Base-by-base conservation (phyloP, 2,113 vertebrate genomes). In the Colius striatus region DNA sequence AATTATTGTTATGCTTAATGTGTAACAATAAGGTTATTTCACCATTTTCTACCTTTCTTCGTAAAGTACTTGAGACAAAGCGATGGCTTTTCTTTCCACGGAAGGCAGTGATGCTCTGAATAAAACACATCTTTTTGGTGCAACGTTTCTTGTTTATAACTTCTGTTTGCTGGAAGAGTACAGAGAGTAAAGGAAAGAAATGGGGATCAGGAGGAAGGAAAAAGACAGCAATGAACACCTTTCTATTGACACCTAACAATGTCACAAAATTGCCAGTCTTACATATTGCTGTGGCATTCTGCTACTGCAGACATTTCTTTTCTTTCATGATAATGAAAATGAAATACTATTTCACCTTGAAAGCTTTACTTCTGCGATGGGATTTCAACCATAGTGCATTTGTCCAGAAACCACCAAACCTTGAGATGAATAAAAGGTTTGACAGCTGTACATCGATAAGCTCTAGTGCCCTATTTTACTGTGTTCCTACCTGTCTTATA, bases 281-380 rank as follows among this genome's bases (percentile, higher is more conserved):
- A 82, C 23, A 15, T 89, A 80, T 25, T 79, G 51, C 71, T 70
- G 43, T 87, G 66, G 50, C 22, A 34, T 82, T 94, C 86, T 90
- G 62, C 72, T 87, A 2, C 70, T 77, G 60, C 47, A 91, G 91
- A 55, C 18, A 13, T 95, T 96, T 88, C 51, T 87, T 83, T 90
- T 95, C 43, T 90, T 84, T 87, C 53, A 50, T 82, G 38, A 55
- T 84, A 87, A 95, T 93, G 77, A 89, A 96, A 95, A 81, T 84
- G 70, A 91, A 97, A 84, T 78, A 57, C 45, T 93, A 53, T 79
- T 96, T 96, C 63, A 95, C 79, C 82, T 95, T 91, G 74, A 95
- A 92, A 95, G 83, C 79, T 85, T 94, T 87, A 79, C 25, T 81
- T 95, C 41, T 77, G 57, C 93, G 89, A 2, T 91, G 72, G 57